Evolutionary conservation across 2,113 vertebrate species (phyloP), one percentile per base, ranked within the genome.

Genomic region (Gallinago media): DNA sequence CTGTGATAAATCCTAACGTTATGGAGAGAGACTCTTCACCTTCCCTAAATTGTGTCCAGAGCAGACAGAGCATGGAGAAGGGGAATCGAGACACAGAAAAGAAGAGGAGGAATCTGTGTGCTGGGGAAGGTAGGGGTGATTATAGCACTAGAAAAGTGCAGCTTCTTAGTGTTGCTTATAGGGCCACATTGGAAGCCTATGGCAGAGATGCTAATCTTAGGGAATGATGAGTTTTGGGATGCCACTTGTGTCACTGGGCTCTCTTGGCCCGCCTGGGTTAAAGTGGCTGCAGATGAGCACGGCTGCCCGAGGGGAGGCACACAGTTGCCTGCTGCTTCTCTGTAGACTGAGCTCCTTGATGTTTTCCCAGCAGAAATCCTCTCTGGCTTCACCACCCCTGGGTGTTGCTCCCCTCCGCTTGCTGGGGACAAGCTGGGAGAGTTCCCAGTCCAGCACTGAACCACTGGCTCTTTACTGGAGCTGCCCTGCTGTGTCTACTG

Each of bases 31-130:
- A 6, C 14, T 78, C 18, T 27, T 40, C 56, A 8, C 21, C 36
- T 68, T 76, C 7, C 42, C 27, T 54, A 46, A 49, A 20, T 11
- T 26, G 6, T 32, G 31, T 23, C 62, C 58, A 56, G 74, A 65
- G 49, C 21, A 55, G 70, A 25, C 21, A 75, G 67, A 84, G 12
- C 23, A 15, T 11, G 20, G 5, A 49, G 32, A 27, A 21, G 2
- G 9, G 20, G 2, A 78, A 72, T 44, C 0, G 0, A 89, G 66
- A 13, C 49, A 59, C 1, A 2, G 31, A 85, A 40, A 65, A 42
- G 44, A 81, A 38, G 15, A 70, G 9, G 27, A 59, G 36, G 59
- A 47, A 47, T 75, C 15, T 81, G 44, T 56, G 25, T 76, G 29
- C 58, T 70, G 55, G 46, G 20, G 7, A 78, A 38, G 49, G 5